A percentile compares a stretch with the other conserved stretches of the same genome.
phyloP scores from a whole-genome alignment of 2,113 vertebrate species.

The Phylloscopus whistleri region DNA sequence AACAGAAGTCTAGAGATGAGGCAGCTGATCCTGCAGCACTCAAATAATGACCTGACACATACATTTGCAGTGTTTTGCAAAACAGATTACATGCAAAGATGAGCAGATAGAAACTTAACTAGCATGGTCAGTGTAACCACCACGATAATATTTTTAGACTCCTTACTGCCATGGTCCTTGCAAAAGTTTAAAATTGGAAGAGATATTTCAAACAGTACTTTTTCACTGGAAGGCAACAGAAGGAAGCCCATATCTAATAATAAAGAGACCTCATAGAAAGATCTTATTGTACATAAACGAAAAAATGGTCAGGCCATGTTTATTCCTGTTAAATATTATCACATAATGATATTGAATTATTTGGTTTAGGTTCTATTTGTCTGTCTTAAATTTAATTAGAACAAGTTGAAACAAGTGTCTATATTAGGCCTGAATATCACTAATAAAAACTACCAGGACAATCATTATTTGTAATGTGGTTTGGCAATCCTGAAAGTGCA shows the following conservation, averaged over 20 bases:
- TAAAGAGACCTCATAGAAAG: neutral
- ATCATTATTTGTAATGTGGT: neutral
- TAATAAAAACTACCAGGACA: neutral
- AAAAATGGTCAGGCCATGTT: neutral
- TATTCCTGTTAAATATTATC: neutral
- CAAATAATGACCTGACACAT: slow-evolving; percentile 5
- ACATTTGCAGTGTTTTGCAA: neutral
- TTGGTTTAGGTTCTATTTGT: neutral
- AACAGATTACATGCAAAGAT: neutral
- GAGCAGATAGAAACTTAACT: neutral
- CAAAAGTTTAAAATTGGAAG: neutral
- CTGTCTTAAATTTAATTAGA: neutral
- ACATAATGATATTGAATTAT: neutral
- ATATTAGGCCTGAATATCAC: neutral
- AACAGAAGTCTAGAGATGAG: slow-evolving; percentile 12
- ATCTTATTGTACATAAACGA: neutral
- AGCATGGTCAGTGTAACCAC: neutral
- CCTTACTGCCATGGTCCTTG: neutral
- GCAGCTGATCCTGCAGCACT: neutral
- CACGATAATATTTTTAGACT: neutral
- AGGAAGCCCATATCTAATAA: neutral
- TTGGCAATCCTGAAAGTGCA: neutral
- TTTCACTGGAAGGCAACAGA: neutral
- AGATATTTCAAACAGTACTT: neutral
- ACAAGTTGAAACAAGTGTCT: neutral